Evolutionary conservation across 1,140 invertebrate species (phyloP).

Genomic region (Panagrolaimus sp.): DNA sequence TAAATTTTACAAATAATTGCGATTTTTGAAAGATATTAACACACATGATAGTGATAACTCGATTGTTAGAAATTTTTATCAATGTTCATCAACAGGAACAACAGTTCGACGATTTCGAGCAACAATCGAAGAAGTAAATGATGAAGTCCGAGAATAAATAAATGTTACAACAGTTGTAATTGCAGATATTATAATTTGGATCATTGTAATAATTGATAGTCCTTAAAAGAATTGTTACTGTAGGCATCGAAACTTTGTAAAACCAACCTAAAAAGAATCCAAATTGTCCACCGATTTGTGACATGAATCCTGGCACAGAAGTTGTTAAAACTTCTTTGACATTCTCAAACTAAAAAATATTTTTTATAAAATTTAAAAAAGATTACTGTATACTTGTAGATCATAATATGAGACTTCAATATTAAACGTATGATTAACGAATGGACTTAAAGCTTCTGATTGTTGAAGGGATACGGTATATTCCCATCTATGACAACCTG

Average conservation of each 20-base stretch:
- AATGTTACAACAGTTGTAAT: too few species aligned
- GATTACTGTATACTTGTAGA: constrained; percentile 34
- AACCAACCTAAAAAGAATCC: constrained; percentile 50
- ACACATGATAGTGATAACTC: too few species aligned
- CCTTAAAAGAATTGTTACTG: constrained; percentile 57
- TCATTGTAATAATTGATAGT: constrained; percentile 54
- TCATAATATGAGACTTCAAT: constrained; percentile 53
- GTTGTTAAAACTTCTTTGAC: constrained; percentile 54
- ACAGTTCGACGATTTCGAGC: too few species aligned
- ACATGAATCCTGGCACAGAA: constrained; percentile 56
- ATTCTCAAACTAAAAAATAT: constrained; percentile 47
- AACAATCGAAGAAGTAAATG: too few species aligned
- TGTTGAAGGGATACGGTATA: constrained; percentile 53
- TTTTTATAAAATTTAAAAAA: not conserved
- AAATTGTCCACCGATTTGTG: constrained; percentile 57
- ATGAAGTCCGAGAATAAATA: too few species aligned
- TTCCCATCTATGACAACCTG: constrained; percentile 54
- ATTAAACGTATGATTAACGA: constrained; percentile 45
- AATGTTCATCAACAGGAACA: too few species aligned
- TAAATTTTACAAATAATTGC: too few species aligned
- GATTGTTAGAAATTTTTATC: too few species aligned
- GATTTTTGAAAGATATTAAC: too few species aligned
- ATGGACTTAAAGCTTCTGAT: constrained; percentile 38
- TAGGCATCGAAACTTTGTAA: constrained; percentile 41
- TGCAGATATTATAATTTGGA: constrained; percentile 45